phyloP scores from a whole-genome alignment of 2,888 invertebrate genomes.

The Erebia ligea region DNA sequence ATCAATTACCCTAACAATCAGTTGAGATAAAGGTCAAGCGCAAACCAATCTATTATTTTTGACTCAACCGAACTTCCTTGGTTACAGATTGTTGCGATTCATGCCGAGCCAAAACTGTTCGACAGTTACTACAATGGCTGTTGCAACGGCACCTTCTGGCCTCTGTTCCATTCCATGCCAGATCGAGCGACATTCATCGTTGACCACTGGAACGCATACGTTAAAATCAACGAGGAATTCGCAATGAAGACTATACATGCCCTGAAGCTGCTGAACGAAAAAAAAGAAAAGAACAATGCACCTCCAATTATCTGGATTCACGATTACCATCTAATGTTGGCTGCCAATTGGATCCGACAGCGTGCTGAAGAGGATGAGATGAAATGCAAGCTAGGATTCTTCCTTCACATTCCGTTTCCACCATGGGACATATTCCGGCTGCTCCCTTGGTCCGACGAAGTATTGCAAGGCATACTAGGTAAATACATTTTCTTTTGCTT shows the following conservation, averaged over 20 bases:
- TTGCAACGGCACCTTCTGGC: constrained; percentile 96
- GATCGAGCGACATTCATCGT: constrained; percentile 92
- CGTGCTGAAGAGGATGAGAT: constrained; percentile 90
- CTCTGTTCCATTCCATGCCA: constrained; percentile 96
- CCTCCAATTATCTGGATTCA: constrained; percentile 96
- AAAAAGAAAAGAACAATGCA: constrained; percentile 68
- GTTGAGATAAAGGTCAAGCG: neutral
- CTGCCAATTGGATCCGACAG: constrained; percentile 94
- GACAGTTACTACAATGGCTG: constrained; percentile 96
- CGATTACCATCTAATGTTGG: constrained; percentile 96
- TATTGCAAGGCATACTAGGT: constrained; percentile 95
- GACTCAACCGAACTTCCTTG: neutral
- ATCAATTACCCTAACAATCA: neutral
- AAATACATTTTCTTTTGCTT: constrained; percentile 47
- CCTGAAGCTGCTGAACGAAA: constrained; percentile 79
- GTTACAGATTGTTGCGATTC: constrained; percentile 90
- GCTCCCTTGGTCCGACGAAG: constrained; percentile 97
- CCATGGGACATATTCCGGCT: constrained; percentile 96
- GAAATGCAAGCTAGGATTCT: constrained; percentile 93
- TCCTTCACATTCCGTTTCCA: constrained; percentile 97
- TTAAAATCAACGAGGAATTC: constrained; percentile 91
- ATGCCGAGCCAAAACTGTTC: constrained; percentile 89
- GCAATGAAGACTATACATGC: constrained; percentile 91
- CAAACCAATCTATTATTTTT: neutral
- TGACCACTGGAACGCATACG: constrained; percentile 93